Percentiles rank a stretch among this genome's conserved stretches.
Evolutionary conservation across 2,113 vertebrate species (phyloP).

Genomic region (Apodemus speciosus): DNA sequence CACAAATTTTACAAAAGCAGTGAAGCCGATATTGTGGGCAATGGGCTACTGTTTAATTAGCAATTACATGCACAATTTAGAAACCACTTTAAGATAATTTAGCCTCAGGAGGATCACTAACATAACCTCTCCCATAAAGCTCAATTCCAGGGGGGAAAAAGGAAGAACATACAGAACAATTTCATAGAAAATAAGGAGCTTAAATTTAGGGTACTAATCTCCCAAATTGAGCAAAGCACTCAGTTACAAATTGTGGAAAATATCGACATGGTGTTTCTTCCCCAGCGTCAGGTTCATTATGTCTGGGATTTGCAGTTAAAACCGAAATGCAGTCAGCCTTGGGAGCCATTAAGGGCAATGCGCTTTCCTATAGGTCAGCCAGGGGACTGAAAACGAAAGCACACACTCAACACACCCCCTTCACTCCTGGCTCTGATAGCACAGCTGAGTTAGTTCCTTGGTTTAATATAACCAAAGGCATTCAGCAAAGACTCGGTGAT

Average conservation of each 20-base stretch:
- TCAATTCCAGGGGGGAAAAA: constrained; percentile 16
- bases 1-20: constrained; percentile 71
- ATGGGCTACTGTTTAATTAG: constrained; percentile 77
- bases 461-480: constrained; percentile 25
- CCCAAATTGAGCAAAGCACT: constrained; percentile 50
- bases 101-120: constrained; percentile 65
- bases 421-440: constrained; percentile 18
- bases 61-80: constrained; percentile 77
- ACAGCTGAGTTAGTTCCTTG: constrained; percentile 13
- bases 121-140: constrained; percentile 49
- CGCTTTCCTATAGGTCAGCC: constrained; percentile 15
- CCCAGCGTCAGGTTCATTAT: neutral
- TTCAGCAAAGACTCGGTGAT: neutral
- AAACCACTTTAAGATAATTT: constrained; percentile 74
- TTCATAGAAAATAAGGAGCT: constrained; percentile 44
- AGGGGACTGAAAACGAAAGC: neutral
- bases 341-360: neutral
- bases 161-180: neutral
- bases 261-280: constrained; percentile 26
- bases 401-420: neutral
- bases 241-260: neutral
- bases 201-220: constrained; percentile 26
- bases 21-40: constrained; percentile 69
- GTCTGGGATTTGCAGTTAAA: constrained; percentile 58
- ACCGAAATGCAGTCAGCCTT: constrained; percentile 27